phyloP scores from a whole-genome alignment of 1,140 invertebrate species.

The Agraylea sexmaculata region DNA sequence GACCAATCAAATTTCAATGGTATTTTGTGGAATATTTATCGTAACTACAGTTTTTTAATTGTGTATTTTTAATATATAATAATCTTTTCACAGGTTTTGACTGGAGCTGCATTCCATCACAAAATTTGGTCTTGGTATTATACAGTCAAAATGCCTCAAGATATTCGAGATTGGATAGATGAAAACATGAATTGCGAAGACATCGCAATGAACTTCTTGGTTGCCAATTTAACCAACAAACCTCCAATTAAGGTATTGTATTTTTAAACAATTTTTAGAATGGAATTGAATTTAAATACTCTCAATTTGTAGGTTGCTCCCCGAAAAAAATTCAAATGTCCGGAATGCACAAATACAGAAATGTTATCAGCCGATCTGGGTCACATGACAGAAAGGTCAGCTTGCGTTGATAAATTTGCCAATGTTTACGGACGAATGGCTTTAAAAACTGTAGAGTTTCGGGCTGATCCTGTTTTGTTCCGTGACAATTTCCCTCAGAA shows the following conservation, averaged over 20 bases:
- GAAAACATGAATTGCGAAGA: slow-evolving; percentile 91
- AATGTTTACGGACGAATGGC: slow-evolving; percentile 80
- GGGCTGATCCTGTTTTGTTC: slow-evolving; percentile 90
- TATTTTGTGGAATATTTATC: slow-evolving; percentile 14
- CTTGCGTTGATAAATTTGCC: slow-evolving; percentile 83
- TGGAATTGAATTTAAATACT: slow-evolving; percentile 10
- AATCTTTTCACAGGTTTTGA: slow-evolving; percentile 47
- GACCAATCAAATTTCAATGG: slow-evolving; percentile 90
- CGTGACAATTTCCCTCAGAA: slow-evolving; percentile 80
- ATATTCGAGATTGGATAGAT: slow-evolving; percentile 77
- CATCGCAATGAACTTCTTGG: slow-evolving; percentile 90
- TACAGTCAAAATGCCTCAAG: slow-evolving; percentile 66
- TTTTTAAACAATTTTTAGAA: slow-evolving; percentile 4
- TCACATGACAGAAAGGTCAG: slow-evolving; percentile 87
- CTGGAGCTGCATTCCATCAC: slow-evolving; percentile 88
- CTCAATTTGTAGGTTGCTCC: slow-evolving; percentile 64
- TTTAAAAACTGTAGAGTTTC: slow-evolving; percentile 77
- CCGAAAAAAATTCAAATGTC: slow-evolving; percentile 96
- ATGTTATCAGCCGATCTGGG: slow-evolving; percentile 86
- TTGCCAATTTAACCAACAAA: slow-evolving; percentile 83
- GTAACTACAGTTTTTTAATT: background rate
- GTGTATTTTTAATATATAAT: slow-evolving; percentile 1
- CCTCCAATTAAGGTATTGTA: slow-evolving; percentile 75
- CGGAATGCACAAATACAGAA: slow-evolving; percentile 86
- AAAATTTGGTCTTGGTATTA: slow-evolving; percentile 88